phyloP scores from a whole-genome alignment of 1,140 invertebrate genomes.

The Pygmarrhopalites habei region DNA sequence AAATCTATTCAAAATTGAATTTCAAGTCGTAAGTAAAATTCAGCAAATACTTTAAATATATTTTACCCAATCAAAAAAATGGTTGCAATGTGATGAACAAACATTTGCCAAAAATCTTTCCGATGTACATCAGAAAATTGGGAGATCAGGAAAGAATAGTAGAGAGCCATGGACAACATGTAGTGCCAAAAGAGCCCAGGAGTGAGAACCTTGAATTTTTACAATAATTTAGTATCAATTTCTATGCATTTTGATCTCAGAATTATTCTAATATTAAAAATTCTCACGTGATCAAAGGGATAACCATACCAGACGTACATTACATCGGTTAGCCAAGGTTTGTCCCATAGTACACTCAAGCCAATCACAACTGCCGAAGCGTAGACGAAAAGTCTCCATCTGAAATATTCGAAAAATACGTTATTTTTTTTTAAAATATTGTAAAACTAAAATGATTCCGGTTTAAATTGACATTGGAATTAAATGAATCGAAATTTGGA shows the following conservation, averaged over 20 bases:
- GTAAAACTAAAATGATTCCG: no score
- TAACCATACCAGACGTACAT: constrained; percentile 81
- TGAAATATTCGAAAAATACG: no score
- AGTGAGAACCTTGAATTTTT: constrained; percentile 42
- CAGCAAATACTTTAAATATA: no score
- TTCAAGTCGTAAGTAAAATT: no score
- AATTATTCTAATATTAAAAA: constrained; percentile 17
- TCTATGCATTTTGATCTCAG: no score
- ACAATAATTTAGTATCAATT: no score
- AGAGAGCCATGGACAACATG: constrained; percentile 89
- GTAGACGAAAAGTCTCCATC: constrained; percentile 86
- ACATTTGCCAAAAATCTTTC: constrained; percentile 98
- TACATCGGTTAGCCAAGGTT: constrained; percentile 90
- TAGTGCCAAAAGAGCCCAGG: constrained; percentile 86
- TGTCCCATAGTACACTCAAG: constrained; percentile 76
- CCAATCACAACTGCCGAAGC: constrained; percentile 75
- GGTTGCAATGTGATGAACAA: constrained; percentile 90
- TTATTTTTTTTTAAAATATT: no score
- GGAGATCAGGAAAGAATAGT: constrained; percentile 85
- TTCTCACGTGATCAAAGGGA: constrained; percentile 46
- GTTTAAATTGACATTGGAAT: no score
- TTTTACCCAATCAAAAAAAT: constrained; percentile 74
- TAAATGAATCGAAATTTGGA: no score
- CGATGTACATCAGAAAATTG: constrained; percentile 88
- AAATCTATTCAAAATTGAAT: no score